Percentiles rank a stretch among this genome's conserved stretches.
Conservation (phyloP, 2,113 vertebrate species). For the Lagopus leucura region DNA sequence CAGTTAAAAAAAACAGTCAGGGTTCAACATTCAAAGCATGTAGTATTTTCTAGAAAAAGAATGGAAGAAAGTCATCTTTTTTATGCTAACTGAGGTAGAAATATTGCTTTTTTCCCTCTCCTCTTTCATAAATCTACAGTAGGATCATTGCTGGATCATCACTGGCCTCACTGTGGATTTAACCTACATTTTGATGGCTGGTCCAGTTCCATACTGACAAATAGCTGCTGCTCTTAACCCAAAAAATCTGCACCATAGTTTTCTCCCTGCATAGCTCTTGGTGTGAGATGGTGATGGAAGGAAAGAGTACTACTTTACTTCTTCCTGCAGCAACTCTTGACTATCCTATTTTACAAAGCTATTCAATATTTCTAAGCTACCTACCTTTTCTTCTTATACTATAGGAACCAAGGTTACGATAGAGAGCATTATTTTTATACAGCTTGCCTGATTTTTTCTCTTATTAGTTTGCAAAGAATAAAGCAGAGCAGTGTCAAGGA, state of each 20-base stretch:
- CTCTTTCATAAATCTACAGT: neutral
- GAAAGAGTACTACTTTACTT: neutral
- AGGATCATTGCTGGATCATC: neutral
- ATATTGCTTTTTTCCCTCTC: neutral
- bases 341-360: neutral
- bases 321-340: neutral
- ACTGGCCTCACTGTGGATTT: neutral
- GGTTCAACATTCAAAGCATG: neutral
- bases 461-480: slow-evolving; percentile 29
- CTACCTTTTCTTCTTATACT: neutral
- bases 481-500: neutral
- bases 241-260: neutral
- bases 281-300: neutral
- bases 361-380: slow-evolving; percentile 8
- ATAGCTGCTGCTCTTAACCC: neutral
- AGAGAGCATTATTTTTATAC: slow-evolving; percentile 13
- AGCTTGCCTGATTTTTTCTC: slow-evolving; percentile 23
- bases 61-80: neutral
- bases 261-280: neutral
- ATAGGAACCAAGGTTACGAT: neutral
- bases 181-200: slow-evolving; percentile 22
- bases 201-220: slow-evolving; percentile 2
- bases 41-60: neutral
- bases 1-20: neutral
- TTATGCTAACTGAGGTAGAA: slow-evolving; percentile 45